Base-by-base conservation (phyloP, 2,888 invertebrate species). In the Embidobia sp. region DNA sequence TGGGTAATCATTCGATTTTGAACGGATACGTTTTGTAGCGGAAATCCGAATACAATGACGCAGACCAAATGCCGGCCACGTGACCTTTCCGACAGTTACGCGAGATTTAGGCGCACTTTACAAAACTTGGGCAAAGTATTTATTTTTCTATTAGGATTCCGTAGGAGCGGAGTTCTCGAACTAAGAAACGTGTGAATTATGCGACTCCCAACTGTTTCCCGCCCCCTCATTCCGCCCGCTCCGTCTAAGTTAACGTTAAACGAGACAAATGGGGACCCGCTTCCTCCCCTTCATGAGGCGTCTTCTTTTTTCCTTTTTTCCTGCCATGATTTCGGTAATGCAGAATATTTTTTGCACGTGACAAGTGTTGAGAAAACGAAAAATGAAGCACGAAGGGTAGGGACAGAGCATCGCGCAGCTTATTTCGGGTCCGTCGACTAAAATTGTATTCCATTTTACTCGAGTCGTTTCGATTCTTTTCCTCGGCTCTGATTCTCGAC, bases 101-200 rank as follows among this genome's bases (percentile, higher is more conserved):
- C 26, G 33, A 66, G 66, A 74, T 70, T 51, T 74, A 67, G 55
- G 61, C 55, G 46, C 46, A 44, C 59, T 75, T 66, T 66, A 16
- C 55, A 19, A 63, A 78, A 76, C 57, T 76, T 64, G 48, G 13
- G 27, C 53, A 22, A 70, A 70, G 61, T 78, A 51, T 67, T 78
- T 78, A 75, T 78, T 78, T 73, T 78, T 76, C 78, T 73, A 76
- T 78, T 73, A 78, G 72, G 63, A 72, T 75, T 57, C 35, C 63
- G 16, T 35, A 26, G 49, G 33, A 72, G 59, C 48, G 4, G 40
- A 76, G 63, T 76, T 72, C 35, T 13, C 48, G 46, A 72, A 75
- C 55, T 70, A 35, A 42, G 44, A 26, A 61, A 31, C 40, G 53
- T 31, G 67, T 69, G 75, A 64, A 78, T 75, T 63, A 78, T 73